phyloP scores from a whole-genome alignment of 2,113 vertebrate genomes.

The Tonatia bakeri region DNA sequence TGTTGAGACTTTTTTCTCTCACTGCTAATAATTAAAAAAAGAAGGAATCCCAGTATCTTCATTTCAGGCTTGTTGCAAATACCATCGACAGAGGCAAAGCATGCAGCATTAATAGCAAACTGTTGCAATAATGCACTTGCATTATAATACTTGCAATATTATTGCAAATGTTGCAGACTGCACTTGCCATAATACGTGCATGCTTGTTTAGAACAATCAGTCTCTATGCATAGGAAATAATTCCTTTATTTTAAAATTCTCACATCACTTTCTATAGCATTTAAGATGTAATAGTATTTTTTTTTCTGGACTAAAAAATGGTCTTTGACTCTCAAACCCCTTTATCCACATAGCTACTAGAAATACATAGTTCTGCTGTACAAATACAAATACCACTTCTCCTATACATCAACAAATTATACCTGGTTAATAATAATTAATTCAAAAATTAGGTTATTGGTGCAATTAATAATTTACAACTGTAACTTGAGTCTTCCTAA shows the following conservation, averaged over 20 bases:
- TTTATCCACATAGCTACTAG: background rate
- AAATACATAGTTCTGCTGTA: background rate
- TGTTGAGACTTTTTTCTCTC: background rate
- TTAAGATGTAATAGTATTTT: background rate
- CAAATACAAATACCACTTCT: background rate
- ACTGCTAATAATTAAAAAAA: background rate
- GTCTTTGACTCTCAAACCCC: background rate
- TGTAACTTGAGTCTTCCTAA: background rate
- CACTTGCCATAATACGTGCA: background rate
- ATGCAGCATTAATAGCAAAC: background rate
- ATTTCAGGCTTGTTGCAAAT: background rate
- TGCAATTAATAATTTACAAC: background rate
- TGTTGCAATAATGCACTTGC: background rate
- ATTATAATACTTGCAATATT: background rate
- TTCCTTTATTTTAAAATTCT: background rate
- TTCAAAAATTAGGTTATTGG: background rate
- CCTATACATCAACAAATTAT: background rate
- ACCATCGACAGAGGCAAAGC: rapidly evolving
- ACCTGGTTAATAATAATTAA: background rate
- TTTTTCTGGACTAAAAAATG: background rate
- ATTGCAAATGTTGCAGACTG: no score
- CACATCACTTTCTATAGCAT: background rate
- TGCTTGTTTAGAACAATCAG: background rate
- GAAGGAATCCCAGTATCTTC: background rate
- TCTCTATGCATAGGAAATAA: background rate